Percentiles rank a stretch among this genome's conserved stretches.
Conservation (phyloP, 2,888 invertebrate genomes). For the Mesoligia furuncula region DNA sequence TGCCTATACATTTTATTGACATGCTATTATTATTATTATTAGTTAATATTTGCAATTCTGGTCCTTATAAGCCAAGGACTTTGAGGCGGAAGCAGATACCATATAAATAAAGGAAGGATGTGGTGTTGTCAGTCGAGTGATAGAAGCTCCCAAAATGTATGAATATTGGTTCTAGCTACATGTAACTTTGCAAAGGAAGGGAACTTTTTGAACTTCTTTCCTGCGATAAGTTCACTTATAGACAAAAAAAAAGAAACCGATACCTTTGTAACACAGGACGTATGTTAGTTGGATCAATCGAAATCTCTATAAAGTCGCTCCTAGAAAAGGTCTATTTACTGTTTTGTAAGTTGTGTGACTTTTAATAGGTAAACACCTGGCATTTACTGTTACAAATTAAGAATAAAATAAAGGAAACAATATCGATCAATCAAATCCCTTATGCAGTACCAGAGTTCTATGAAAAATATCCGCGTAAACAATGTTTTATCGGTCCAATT, state of each 20-base stretch:
- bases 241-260: not conserved
- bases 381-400: not conserved
- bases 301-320: not conserved
- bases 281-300: no score
- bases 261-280: not conserved
- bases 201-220: not conserved
- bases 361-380: not conserved
- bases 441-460: not conserved
- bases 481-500: slow-evolving; percentile 38
- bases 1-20: not conserved
- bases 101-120: slow-evolving; percentile 57
- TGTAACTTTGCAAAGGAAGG: not conserved
- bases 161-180: slow-evolving; percentile 16
- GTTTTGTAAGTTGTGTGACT: not conserved
- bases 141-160: slow-evolving; percentile 43
- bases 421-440: slow-evolving; percentile 3
- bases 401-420: not conserved
- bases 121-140: slow-evolving; percentile 30
- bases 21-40: not conserved
- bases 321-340: not conserved
- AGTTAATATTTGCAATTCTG: slow-evolving; percentile 55
- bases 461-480: not conserved
- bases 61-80: slow-evolving; percentile 73
- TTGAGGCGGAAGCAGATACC: slow-evolving; percentile 51
- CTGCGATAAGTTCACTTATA: not conserved